phyloP scores from a whole-genome alignment of 2,113 vertebrate species.

The Stigmatopora nigra region DNA sequence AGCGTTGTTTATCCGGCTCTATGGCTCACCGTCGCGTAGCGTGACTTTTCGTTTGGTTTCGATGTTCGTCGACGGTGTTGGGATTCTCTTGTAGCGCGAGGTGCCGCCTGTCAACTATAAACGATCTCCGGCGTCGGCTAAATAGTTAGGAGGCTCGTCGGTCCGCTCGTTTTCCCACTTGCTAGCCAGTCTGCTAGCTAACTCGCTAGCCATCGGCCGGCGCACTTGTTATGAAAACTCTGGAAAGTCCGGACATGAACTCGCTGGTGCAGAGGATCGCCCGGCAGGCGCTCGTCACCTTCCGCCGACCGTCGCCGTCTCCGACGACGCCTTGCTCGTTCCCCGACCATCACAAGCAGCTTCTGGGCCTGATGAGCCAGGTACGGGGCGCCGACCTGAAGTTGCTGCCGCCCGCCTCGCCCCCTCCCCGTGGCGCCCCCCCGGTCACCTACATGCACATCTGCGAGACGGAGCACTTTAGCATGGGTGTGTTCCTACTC shows the following conservation, averaged over 20 bases:
- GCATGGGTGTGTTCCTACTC: conserved; percentile 90
- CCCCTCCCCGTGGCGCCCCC: conserved; percentile 33
- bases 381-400: conserved; percentile 82
- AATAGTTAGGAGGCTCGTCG: neutral
- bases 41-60: too few species aligned
- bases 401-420: conserved; percentile 70
- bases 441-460: conserved; percentile 97
- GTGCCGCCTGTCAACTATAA: rapidly evolving
- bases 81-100: neutral
- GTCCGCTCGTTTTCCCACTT: conserved; percentile 8
- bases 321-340: conserved; percentile 54
- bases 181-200: conserved; percentile 16
- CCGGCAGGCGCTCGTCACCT: conserved; percentile 81
- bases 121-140: conserved; percentile 31
- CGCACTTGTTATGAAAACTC: conserved; percentile 68
- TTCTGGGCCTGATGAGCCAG: conserved; percentile 75
- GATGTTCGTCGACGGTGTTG: neutral
- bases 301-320: conserved; percentile 58
- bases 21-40: too few species aligned
- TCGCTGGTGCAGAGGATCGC: conserved; percentile 85
- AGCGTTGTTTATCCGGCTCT: neutral
- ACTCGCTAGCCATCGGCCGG: neutral
- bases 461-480: conserved; percentile 87
- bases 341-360: conserved; percentile 73
- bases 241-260: conserved; percentile 80